Evolutionary conservation across 2,797 vertebrate species (phyloP).

Genomic region (Anableps anableps): DNA sequence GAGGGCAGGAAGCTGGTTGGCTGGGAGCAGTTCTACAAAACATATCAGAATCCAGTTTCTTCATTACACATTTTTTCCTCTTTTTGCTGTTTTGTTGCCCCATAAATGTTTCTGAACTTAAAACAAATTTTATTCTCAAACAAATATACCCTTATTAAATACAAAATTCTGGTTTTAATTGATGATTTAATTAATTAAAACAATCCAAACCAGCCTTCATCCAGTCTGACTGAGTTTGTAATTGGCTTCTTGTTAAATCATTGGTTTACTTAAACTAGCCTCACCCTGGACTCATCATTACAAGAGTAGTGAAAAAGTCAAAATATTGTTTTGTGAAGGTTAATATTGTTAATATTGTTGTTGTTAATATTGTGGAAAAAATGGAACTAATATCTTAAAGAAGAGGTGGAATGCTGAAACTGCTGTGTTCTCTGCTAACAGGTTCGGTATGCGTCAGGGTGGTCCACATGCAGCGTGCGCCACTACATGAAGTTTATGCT

Average conservation of each 20-base stretch:
- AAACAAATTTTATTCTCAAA: not conserved
- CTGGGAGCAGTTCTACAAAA: constrained; percentile 88
- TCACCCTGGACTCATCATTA: too few relatives aligned
- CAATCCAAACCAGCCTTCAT: not conserved
- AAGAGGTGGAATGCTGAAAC: too few relatives aligned
- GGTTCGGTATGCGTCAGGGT: too few relatives aligned
- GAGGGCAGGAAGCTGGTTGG: constrained; percentile 84
- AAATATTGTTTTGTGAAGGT: too few relatives aligned
- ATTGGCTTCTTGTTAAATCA: not conserved
- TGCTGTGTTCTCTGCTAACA: too few relatives aligned
- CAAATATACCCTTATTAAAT: not conserved
- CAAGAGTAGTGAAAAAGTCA: too few relatives aligned
- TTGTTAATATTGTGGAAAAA: too few relatives aligned
- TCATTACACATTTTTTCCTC: not conserved
- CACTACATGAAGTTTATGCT: too few relatives aligned
- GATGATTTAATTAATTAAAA: not conserved
- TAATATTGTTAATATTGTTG: too few relatives aligned
- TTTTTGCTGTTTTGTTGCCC: not conserved
- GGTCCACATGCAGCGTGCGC: too few relatives aligned
- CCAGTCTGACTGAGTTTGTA: not conserved
- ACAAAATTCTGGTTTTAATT: not conserved
- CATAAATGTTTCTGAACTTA: not conserved
- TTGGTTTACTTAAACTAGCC: too few relatives aligned
- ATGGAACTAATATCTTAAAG: too few relatives aligned
- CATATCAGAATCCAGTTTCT: constrained; percentile 12